A percentile compares a stretch with the other conserved stretches of the same genome.
Evolutionary conservation across 2,113 vertebrate species (phyloP).

Genomic region (Sphaerodactylus townsendi): DNA sequence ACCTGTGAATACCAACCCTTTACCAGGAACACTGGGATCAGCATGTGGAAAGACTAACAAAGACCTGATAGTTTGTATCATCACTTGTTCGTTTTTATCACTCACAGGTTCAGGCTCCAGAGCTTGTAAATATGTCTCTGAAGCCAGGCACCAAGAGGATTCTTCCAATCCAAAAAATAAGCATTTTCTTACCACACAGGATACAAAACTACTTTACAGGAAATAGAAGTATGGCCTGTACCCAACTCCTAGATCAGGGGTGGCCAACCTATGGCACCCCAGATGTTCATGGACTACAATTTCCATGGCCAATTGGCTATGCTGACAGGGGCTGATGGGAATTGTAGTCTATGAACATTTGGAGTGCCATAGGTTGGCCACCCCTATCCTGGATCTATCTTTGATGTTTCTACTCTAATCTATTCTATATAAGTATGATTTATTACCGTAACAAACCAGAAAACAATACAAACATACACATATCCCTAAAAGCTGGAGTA

Average conservation of each 20-base stretch:
- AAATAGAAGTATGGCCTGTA: neutral
- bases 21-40: neutral
- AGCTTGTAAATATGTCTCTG: neutral
- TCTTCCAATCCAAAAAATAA: neutral
- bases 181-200: neutral
- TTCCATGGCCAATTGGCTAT: too few relatives aligned
- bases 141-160: neutral
- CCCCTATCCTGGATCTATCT: too few relatives aligned
- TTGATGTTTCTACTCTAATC: rapidly evolving
- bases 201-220: neutral
- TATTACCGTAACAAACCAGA: too few relatives aligned
- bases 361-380: too few relatives aligned
- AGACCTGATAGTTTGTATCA: neutral
- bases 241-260: neutral
- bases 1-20: neutral
- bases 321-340: too few relatives aligned
- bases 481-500: too few relatives aligned
- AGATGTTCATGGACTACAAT: too few relatives aligned
- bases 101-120: neutral
- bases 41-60: neutral
- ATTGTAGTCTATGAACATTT: too few relatives aligned
- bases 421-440: too few relatives aligned
- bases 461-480: too few relatives aligned
- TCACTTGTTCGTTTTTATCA: rapidly evolving
- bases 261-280: too few relatives aligned